Evolutionary conservation across 2,113 vertebrate genomes (phyloP), one percentile per base, ranked within the genome.

Genomic region (Gobiocypris rarus): DNA sequence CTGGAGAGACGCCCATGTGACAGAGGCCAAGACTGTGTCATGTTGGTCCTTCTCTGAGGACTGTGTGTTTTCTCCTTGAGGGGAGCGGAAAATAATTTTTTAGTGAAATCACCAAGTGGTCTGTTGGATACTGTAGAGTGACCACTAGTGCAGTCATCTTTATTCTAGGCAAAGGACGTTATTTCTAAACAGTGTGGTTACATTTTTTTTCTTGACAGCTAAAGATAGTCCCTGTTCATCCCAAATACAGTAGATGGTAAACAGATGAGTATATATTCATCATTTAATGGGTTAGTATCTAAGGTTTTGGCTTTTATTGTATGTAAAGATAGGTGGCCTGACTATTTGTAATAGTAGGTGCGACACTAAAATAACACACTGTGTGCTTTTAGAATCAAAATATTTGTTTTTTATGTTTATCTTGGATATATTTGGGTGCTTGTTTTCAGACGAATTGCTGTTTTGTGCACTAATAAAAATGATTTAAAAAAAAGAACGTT

Each of bases 381-480:
- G 89, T 89, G 87, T 86, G 85, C 73, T 89, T 82, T 78, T 84
- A 78, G 84, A 88, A 91, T 90, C 91, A 91, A 65, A 43, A 88
- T 93, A 90, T 93, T 92, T 91, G 90, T 87, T 90, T 71, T 91
- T 86, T 24, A 52, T 92, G 89, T 93, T 92, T 92, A 92, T 89
- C 89, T 82, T 86, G 86, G 84, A 88, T 86, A 89, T 87, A 91
- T 90, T 88, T 85, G 85, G 81, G 85, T 79, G 76, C 63, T 84
- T 86, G 87, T 89, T 89, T 83, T 88, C 85, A 92, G 90, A 92
- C 79, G 75, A 89, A 89, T 85, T 83, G 69, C 88, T 83, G 75
- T 54, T 87, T 86, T 90, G 87, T 83, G 83, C 73, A 80, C n/a
- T 85, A 89, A 85, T 79, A 76, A 50, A 31, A 31, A 31, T n/a